Conservation (phyloP, 2,888 invertebrate genomes). For the Sericinus montela region DNA sequence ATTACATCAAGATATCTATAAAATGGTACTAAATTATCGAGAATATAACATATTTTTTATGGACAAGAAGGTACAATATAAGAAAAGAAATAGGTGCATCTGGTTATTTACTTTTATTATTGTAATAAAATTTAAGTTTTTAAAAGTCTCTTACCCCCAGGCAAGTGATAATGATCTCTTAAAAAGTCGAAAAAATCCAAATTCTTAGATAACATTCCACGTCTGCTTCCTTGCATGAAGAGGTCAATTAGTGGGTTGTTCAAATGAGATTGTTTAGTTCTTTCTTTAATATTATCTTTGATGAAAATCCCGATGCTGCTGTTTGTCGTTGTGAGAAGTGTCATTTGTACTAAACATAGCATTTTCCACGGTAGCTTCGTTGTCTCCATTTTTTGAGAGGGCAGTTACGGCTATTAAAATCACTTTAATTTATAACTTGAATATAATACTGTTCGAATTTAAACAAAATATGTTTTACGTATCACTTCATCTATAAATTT, state of each 20-base stretch:
- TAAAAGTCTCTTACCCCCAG: conserved; percentile 58
- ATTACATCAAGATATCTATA: too few species aligned
- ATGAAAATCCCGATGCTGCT: not conserved
- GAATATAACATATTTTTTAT: too few species aligned
- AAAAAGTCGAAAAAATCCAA: conserved; percentile 51
- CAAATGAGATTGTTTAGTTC: conserved; percentile 32
- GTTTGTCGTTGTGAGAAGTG: not conserved
- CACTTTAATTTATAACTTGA: conserved; percentile 1
- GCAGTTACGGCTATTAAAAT: not conserved
- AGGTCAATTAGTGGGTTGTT: conserved; percentile 42
- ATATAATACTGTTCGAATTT: conserved; percentile 10
- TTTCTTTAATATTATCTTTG: conserved; percentile 20
- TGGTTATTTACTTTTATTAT: too few species aligned
- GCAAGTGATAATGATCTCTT: conserved; percentile 52
- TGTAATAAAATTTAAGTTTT: too few species aligned
- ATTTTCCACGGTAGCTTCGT: conserved; percentile 24
- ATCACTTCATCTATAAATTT: not conserved
- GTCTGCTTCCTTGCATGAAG: conserved; percentile 37
- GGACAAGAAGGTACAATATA: too few species aligned
- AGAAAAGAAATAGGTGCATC: too few species aligned
- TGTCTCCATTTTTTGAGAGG: conserved; percentile 15
- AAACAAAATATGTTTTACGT: not conserved
- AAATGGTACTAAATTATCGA: too few species aligned
- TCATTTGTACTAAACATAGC: not conserved
- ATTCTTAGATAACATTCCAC: conserved; percentile 30